phyloP scores from a whole-genome alignment of 2,888 invertebrate species.

The Torymus aiolomorphi region DNA sequence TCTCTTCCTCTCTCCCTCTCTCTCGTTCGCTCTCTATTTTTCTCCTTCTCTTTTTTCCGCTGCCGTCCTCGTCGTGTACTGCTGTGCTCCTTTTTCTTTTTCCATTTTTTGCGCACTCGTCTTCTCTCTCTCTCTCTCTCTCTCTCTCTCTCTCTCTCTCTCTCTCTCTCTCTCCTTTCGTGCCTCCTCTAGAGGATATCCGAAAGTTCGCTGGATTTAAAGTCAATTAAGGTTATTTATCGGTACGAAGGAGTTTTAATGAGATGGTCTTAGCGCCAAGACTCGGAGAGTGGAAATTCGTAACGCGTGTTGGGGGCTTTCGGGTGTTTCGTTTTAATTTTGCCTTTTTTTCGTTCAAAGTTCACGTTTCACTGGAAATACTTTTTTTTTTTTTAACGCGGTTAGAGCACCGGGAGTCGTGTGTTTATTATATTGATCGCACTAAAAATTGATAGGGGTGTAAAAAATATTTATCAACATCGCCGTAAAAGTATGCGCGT shows the following conservation, averaged over 20 bases:
- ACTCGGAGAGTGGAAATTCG: conserved; percentile 6
- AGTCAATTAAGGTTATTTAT: conserved; percentile 57
- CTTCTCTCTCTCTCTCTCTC: background rate
- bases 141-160: background rate
- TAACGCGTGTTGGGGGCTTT: background rate
- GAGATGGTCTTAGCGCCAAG: conserved; percentile 36
- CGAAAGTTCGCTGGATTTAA: conserved; percentile 50
- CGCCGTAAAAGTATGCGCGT: no score
- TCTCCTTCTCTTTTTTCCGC: background rate
- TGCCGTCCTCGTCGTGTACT: background rate
- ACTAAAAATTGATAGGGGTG: no score
- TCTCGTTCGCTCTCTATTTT: background rate
- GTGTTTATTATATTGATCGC: no score
- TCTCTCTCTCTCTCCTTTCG: conserved; percentile 13
- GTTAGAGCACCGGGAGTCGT: background rate
- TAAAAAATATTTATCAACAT: no score
- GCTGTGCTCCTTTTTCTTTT: background rate
- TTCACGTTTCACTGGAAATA: no score
- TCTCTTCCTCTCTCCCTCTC: background rate
- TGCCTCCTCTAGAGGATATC: conserved; percentile 8
- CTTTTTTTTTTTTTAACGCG: background rate
- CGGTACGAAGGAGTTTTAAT: conserved; percentile 50
- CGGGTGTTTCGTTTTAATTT: conserved; percentile 10
- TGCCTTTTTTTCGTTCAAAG: background rate
- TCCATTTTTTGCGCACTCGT: background rate